Base-by-base conservation (phyloP, 2,113 vertebrate genomes). In the Atherinomorus stipes region DNA sequence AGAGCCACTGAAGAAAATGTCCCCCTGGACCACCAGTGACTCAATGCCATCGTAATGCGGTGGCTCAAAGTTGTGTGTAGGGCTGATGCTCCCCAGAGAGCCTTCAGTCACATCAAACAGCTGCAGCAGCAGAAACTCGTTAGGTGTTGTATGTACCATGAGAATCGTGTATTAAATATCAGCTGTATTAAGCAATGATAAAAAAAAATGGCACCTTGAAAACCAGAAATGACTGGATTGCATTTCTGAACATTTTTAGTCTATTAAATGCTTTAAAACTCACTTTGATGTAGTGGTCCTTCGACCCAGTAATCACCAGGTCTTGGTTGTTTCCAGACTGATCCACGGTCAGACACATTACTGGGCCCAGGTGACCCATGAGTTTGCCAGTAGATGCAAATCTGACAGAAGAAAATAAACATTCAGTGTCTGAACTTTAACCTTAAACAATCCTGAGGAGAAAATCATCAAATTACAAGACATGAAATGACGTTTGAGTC, bases 21-120 rank as follows among this genome's bases (percentile, higher is more conserved):
- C 96, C 4, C 96, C 96, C 80, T 95, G 95, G 76, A 99, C 95
- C 70, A 96, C 95, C 74, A 99, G 93, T 0, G 97, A 96, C 93
- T 99, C 98, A 22, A 99, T 99, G 11, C 98, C 98, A 45, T 99
- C 98, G 44, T 99, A 99, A 85, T 99, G 98, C 13, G 98, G 98
- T 1, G 98, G 98, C 66, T 99, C 98, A 58, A 99, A 97, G 93
- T 97, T 99, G 91, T 97, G 95, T n/a, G 97, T 95, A 16, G 98
- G 97, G 63, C 93, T 90, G 67, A 98, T 92, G 25, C 94, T 96
- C 54, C 98, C 98, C 86, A 96, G 92, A 77, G 96, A 95, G 11
- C 96, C 96, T 89, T 98, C 98, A 6, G 94, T 93, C 84, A 99
- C 96, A 69, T 99, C 98, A 22, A 99, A 99, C 93, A 99, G 95